Evolutionary conservation across 2,797 vertebrate species (phyloP), one percentile per base, ranked within the genome.

Genomic region (Cossypha heuglini): DNA sequence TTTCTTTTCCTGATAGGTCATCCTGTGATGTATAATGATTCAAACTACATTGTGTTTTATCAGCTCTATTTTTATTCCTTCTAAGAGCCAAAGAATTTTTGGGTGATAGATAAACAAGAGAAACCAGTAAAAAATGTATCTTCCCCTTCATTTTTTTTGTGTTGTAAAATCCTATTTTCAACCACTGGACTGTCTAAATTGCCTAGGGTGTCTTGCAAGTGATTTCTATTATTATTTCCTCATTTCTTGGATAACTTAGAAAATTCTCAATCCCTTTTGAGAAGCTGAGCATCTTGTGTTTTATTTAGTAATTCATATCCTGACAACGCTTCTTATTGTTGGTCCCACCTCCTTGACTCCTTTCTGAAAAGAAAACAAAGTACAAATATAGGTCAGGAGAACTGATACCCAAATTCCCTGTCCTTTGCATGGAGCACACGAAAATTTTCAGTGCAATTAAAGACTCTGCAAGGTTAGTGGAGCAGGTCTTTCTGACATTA

Each of bases 321-420:
- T 77, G 40, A 49, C 22, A 85, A 62, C 45, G 31, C 6, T 72
- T 9, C 22, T 91, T 88, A 66, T 66, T 86, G 62, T 38, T 52
- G 42, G 9, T 79, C 26, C 29, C 35, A 82, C 11, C 40, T 80
- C n/a, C 45, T 18, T 73, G 77, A 73, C 67, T 93, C 26, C 49
- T 76, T 88, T 82, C 68, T 96, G 66, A 48, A 57, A 85, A 93
- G 55, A 13, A 92, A 95, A 69, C 31, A 0, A 13, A 67, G 73
- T 73, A 74, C 55, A 95, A 93, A 92, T 88, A 20, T 52, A 92
- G 59, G 88, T 93, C 69, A 94, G 40, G n/a, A 90, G 59, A 81
- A 58, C 24, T 84, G 59, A 75, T 49, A 79, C 33, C 40, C 51
- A 66, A 78, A 92, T 62, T 93, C 31, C 25, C 63, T 73, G 63